Percentiles rank a stretch among this genome's conserved stretches.
These are phyloP conservation scores for Elaphurus davidianus DNA, from an alignment of 2,113 vertebrate genomes.

Conservation along the genomic window DNA sequence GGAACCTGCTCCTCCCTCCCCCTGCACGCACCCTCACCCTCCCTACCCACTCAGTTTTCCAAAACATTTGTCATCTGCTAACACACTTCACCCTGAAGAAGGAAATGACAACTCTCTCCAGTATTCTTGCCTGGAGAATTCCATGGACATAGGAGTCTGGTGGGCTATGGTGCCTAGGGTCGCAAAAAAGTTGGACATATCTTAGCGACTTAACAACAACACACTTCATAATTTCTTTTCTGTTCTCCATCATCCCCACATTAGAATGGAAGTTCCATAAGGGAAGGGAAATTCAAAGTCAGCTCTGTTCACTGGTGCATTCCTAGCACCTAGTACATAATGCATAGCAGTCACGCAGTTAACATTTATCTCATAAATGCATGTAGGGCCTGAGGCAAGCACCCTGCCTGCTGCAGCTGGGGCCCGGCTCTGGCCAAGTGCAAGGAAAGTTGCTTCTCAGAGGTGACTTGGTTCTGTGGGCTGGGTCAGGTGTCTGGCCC, in stretches of 20 bases:
- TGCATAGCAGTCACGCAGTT: not conserved
- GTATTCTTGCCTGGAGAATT: not conserved
- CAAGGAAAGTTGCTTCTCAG: not conserved
- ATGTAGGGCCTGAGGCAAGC: not conserved
- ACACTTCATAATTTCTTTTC: not conserved
- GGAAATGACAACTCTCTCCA: not conserved
- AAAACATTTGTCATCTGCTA: not conserved
- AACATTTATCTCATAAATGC: not conserved
- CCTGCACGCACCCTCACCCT: fast-evolving
- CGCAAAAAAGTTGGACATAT: not conserved
- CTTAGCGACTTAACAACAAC: not conserved
- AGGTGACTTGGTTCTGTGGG: not conserved
- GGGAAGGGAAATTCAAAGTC: not conserved
- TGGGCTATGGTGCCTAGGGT: not conserved
- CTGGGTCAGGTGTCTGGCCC: not conserved
- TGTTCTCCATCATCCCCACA: not conserved
- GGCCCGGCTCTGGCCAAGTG: not conserved
- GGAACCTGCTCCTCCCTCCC: not conserved
- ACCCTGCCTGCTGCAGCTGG: not conserved
- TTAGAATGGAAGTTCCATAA: not conserved
- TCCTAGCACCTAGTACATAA: not conserved
- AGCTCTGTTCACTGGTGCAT: not conserved
- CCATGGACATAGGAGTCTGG: not conserved
- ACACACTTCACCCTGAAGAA: not conserved
- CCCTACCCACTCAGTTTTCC: too few relatives aligned